Percentiles rank a stretch among this genome's conserved stretches.
phyloP scores from a whole-genome alignment of 2,888 invertebrate species.

The Acanthoscelides obtectus region DNA sequence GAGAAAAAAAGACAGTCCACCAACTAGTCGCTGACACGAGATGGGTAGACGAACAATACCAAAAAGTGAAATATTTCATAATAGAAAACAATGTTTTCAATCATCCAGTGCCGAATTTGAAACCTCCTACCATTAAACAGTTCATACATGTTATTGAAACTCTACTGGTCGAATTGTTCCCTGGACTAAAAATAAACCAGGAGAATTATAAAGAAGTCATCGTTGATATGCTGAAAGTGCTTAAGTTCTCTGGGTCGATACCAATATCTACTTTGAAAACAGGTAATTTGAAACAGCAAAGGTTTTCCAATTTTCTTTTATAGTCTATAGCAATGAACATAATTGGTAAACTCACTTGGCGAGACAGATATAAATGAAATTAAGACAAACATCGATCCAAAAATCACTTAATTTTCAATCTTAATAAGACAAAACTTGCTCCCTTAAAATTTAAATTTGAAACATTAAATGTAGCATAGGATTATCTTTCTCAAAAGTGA shows the following conservation, averaged over 20 bases:
- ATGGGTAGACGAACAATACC: background rate
- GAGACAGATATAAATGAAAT: too few species aligned
- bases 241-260: conserved; percentile 6
- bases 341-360: too few species aligned
- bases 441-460: too few species aligned
- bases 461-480: too few species aligned
- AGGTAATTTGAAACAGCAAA: too few species aligned
- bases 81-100: background rate
- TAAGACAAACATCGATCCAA: too few species aligned
- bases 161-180: conserved; percentile 3
- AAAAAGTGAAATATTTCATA: background rate
- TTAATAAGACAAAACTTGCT: too few species aligned
- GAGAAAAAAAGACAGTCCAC: background rate
- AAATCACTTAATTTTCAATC: too few species aligned
- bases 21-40: background rate
- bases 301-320: too few species aligned
- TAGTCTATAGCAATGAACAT: too few species aligned
- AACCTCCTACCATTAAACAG: conserved; percentile 7
- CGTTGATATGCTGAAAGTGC: conserved; percentile 1
- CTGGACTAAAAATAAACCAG: conserved; percentile 3
- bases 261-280: conserved; percentile 7
- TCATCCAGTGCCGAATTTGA: background rate
- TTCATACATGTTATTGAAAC: conserved; percentile 7
- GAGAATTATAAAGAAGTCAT: conserved; percentile 10
- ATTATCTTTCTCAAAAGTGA: too few species aligned